Conservation (phyloP, 2,113 vertebrate species). For the Indicator maculatus region DNA sequence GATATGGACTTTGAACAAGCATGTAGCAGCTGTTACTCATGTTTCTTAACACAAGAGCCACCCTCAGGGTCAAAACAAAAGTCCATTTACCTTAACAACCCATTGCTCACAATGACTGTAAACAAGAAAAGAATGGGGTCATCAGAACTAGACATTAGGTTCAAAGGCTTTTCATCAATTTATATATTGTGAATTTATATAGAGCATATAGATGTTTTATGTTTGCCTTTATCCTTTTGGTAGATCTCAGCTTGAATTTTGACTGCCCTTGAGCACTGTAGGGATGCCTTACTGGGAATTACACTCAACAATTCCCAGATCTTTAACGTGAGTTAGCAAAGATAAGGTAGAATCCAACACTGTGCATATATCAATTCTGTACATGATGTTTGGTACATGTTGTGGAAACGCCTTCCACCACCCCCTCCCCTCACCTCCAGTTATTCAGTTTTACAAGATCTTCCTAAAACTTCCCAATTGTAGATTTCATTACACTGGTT, state of each 20-base stretch:
- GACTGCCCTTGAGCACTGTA: slow-evolving; percentile 8
- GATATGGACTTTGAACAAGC: background rate
- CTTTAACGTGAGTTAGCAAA: background rate
- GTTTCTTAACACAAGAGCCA: slow-evolving; percentile 10
- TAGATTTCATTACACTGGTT: background rate
- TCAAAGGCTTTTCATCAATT: slow-evolving; percentile 14
- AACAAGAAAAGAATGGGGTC: slow-evolving; percentile 31
- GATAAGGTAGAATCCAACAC: background rate
- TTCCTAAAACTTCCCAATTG: background rate
- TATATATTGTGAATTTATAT: slow-evolving; percentile 8
- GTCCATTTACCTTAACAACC: slow-evolving; percentile 47
- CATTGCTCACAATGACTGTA: background rate
- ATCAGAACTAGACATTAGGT: background rate
- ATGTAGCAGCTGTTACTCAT: background rate
- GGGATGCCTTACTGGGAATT: background rate
- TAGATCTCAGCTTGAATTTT: background rate
- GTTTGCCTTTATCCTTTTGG: background rate
- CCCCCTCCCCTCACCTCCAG: background rate
- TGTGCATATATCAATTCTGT: background rate
- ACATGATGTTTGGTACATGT: background rate
- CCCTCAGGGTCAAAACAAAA: slow-evolving; percentile 35
- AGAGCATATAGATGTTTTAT: background rate
- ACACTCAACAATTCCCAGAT: background rate
- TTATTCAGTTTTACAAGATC: background rate
- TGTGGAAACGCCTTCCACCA: background rate